Evolutionary conservation across 2,113 vertebrate genomes (phyloP).

Genomic region (Ceyx melanurus): DNA sequence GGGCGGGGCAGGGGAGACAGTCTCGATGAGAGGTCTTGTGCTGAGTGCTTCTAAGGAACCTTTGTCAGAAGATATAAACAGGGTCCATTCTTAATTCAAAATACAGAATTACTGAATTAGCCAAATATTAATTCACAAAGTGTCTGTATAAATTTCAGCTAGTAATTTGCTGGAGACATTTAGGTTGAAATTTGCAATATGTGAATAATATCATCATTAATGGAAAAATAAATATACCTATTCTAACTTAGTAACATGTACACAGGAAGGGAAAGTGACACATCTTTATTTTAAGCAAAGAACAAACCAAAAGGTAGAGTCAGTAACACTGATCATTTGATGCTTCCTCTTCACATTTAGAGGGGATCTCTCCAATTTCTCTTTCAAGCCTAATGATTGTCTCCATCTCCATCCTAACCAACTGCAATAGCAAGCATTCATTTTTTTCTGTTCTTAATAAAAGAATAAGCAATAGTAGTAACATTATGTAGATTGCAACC

Average conservation of each 20-base stretch:
- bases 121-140: background rate
- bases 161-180: background rate
- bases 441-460: background rate
- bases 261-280: background rate
- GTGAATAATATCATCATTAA: background rate
- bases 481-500: background rate
- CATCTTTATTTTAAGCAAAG: background rate
- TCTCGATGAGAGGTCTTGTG: background rate
- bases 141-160: background rate
- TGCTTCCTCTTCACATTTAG: background rate
- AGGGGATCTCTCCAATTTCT: background rate
- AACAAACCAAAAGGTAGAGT: background rate
- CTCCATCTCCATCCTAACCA: too few relatives aligned
- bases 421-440: background rate
- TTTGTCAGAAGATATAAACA: background rate
- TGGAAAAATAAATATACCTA: background rate
- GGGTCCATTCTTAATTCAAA: background rate
- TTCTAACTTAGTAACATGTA: background rate
- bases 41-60: background rate
- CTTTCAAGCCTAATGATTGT: background rate
- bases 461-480: background rate
- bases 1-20: background rate
- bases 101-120: background rate
- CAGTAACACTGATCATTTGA: background rate
- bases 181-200: background rate